These are phyloP conservation scores for Cataglyphis livida DNA, from an alignment of 2,888 invertebrate genomes.

Conservation along the genomic window DNA sequence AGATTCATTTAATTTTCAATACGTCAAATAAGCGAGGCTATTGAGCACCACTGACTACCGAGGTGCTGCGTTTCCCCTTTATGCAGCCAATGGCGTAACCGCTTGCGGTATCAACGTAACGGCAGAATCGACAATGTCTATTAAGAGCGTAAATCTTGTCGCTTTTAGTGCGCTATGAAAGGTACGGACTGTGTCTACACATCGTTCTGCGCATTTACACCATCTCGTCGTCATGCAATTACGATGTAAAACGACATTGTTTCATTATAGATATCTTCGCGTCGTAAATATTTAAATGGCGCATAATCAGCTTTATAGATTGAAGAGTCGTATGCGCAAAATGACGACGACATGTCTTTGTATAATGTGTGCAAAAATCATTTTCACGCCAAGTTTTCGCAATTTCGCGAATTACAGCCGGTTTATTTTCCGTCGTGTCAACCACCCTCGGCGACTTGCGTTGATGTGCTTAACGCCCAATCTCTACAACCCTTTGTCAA, in stretches of 20 bases:
- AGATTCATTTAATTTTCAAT: slow-evolving; percentile 20
- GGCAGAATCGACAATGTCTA: slow-evolving; percentile 66
- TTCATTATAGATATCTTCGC: slow-evolving; percentile 2
- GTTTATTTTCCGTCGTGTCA: slow-evolving; percentile 15
- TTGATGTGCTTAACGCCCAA: slow-evolving; percentile 58
- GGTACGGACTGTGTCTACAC: slow-evolving; percentile 33
- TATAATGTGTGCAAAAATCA: not conserved
- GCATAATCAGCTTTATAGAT: slow-evolving; percentile 19
- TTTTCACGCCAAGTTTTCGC: not conserved
- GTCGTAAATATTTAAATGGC: slow-evolving; percentile 12
- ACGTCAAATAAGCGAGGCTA: not conserved
- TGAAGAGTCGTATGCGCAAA: not conserved
- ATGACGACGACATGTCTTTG: not conserved
- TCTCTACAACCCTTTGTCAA: slow-evolving; percentile 47
- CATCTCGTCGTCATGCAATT: slow-evolving; percentile 29
- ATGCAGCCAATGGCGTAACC: slow-evolving; percentile 80
- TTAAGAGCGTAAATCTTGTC: slow-evolving; percentile 72
- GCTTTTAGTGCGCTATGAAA: slow-evolving; percentile 53
- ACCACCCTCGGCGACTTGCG: slow-evolving; percentile 58
- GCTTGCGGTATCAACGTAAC: slow-evolving; percentile 73
- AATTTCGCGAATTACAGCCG: not conserved
- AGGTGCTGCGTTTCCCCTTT: slow-evolving; percentile 77
- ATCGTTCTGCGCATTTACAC: slow-evolving; percentile 42
- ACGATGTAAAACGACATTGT: slow-evolving; percentile 34
- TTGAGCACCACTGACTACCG: slow-evolving; percentile 77